A percentile compares a stretch with the other conserved stretches of the same genome.
These are phyloP conservation scores for Struthidea cinerea DNA, from an alignment of 2,113 vertebrate species.

Conservation along the genomic window DNA sequence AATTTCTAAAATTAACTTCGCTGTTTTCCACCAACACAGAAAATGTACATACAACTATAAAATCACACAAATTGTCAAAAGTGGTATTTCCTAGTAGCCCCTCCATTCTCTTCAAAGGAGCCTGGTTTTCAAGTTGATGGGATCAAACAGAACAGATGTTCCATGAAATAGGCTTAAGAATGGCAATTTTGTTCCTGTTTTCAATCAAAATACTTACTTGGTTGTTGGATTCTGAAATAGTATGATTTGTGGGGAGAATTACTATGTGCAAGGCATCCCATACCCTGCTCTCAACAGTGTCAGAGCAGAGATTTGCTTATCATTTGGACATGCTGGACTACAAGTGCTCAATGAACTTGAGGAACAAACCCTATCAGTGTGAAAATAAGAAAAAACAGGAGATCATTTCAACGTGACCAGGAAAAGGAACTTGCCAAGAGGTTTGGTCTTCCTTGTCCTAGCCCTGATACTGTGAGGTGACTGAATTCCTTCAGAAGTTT, in stretches of 20 bases:
- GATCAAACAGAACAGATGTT: not conserved
- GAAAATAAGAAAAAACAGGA: not conserved
- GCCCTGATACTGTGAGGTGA: not conserved
- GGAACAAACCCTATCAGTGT: not conserved
- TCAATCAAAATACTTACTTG: not conserved
- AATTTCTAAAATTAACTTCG: not conserved
- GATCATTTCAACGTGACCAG: not conserved
- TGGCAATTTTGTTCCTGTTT: not conserved
- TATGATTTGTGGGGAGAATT: not conserved
- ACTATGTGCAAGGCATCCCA: not conserved
- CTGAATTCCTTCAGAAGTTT: not conserved
- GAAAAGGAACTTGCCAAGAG: not conserved
- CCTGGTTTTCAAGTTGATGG: not conserved
- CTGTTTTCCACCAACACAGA: not conserved
- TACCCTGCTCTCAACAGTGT: not conserved
- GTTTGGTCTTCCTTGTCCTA: not conserved
- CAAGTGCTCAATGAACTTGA: not conserved
- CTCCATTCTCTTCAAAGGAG: not conserved
- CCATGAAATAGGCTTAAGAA: not conserved
- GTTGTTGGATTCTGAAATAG: not conserved
- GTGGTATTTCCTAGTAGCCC: not conserved
- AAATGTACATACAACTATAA: not conserved
- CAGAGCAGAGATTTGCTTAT: not conserved
- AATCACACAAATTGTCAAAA: not conserved
- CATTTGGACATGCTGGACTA: not conserved